Conservation (phyloP, 1,140 invertebrate species). For the Whitmania pigra region DNA sequence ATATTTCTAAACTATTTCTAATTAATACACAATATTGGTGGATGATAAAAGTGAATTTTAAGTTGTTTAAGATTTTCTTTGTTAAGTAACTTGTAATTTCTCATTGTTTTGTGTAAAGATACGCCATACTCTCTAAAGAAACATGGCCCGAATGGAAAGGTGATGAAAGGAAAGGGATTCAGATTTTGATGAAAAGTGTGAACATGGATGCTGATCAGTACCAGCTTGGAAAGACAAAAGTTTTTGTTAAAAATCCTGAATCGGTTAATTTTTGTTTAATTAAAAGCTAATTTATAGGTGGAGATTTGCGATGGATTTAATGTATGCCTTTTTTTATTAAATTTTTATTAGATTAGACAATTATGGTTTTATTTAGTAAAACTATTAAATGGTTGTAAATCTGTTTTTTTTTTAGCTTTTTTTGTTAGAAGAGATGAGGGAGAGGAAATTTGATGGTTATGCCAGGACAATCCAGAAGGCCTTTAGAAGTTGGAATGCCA, state of each 20-base stretch:
- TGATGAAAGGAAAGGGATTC: slow-evolving; percentile 49
- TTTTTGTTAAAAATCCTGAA: slow-evolving; percentile 65
- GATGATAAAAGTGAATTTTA: background rate
- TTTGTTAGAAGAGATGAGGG: slow-evolving; percentile 58
- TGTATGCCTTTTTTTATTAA: background rate
- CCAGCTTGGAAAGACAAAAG: slow-evolving; percentile 58
- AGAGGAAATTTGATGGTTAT: slow-evolving; percentile 57
- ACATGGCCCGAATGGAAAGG: slow-evolving; percentile 57
- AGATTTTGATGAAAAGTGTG: slow-evolving; percentile 50
- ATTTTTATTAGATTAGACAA: background rate
- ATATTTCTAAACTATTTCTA: background rate
- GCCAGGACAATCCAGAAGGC: slow-evolving; percentile 60
- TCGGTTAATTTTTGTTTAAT: slow-evolving; percentile 46
- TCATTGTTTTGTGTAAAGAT: slow-evolving; percentile 38
- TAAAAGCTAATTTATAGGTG: background rate
- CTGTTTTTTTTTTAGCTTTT: slow-evolving; percentile 49
- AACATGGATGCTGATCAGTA: slow-evolving; percentile 55
- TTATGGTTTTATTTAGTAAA: background rate
- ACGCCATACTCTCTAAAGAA: slow-evolving; percentile 57
- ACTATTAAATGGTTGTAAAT: background rate
- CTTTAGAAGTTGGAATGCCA: slow-evolving; percentile 56
- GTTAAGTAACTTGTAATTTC: background rate
- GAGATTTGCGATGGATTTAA: too few relatives aligned
- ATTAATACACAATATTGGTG: background rate
- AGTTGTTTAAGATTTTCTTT: background rate